Percentiles rank a stretch among this genome's conserved stretches.
These are phyloP conservation scores for Kryptolebias ocellatus DNA, from an alignment of 2,797 vertebrate genomes.

Conservation along the genomic window DNA sequence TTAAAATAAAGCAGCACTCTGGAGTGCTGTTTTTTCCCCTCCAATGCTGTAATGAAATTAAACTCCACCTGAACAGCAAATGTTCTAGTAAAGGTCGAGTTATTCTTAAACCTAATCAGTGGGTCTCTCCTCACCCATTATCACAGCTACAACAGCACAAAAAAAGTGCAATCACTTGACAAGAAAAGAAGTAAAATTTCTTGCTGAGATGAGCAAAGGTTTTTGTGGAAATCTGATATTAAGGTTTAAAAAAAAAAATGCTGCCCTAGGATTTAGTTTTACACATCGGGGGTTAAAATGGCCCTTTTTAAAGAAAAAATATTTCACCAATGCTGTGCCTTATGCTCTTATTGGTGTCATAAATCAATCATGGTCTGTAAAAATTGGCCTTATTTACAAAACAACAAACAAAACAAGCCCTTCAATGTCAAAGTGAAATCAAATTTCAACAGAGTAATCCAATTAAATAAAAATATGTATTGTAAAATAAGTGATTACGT, in stretches of 20 bases:
- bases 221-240: too few species aligned
- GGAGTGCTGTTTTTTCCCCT: neutral
- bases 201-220: too few species aligned
- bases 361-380: too few species aligned
- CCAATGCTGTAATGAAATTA: neutral
- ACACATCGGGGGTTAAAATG: neutral
- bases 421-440: too few species aligned
- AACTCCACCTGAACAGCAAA: constrained; percentile 7
- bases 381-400: too few species aligned
- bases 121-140: constrained; percentile 20
- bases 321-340: too few species aligned
- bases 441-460: too few species aligned
- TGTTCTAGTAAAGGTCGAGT: constrained; percentile 10
- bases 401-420: too few species aligned
- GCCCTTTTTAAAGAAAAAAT: too few species aligned
- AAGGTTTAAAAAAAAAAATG: neutral
- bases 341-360: too few species aligned
- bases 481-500: too few species aligned
- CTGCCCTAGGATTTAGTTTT: neutral
- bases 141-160: constrained; percentile 37
- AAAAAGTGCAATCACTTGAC: constrained; percentile 24
- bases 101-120: constrained; percentile 27
- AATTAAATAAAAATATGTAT: too few species aligned
- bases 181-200: neutral
- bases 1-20: neutral